Evolutionary conservation across 2,797 vertebrate genomes (phyloP).

Genomic region (Australoheros facetus): DNA sequence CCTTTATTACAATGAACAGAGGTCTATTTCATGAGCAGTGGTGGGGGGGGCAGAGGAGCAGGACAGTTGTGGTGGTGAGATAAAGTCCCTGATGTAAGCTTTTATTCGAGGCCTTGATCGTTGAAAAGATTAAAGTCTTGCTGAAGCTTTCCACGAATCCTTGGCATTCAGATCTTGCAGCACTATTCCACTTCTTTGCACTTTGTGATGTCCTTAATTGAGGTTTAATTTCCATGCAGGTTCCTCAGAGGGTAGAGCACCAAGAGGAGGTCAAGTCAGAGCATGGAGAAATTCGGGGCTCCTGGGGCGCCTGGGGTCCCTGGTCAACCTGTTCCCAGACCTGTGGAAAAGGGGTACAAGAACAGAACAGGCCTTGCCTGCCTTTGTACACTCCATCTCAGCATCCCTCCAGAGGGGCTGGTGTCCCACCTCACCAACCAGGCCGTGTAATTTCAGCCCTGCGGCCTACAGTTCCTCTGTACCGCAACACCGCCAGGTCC

Average conservation of each 20-base stretch:
- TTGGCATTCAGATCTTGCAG: slow-evolving; percentile 19
- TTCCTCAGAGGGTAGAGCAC: slow-evolving; percentile 83
- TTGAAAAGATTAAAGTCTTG: slow-evolving; percentile 41
- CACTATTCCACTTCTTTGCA: slow-evolving; percentile 2
- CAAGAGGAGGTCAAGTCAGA: slow-evolving; percentile 70
- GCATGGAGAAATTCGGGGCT: slow-evolving; percentile 71
- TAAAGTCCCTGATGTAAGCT: slow-evolving; percentile 59
- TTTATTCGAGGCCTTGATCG: slow-evolving; percentile 38
- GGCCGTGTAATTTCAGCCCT: slow-evolving; percentile 65
- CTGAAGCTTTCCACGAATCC: slow-evolving; percentile 34
- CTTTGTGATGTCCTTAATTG: slow-evolving; percentile 28
- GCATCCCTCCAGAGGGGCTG: slow-evolving; percentile 44
- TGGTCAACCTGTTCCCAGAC: slow-evolving; percentile 91
- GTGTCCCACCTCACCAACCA: slow-evolving; percentile 25
- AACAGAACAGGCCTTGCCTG: slow-evolving; percentile 89
- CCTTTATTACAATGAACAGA: slow-evolving; percentile 60
- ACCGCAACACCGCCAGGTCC: slow-evolving; percentile 61
- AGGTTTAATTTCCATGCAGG: slow-evolving; percentile 72
- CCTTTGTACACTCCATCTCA: slow-evolving; percentile 72
- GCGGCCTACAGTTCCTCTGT: slow-evolving; percentile 80
- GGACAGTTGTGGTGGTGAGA: slow-evolving; percentile 60
- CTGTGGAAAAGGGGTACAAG: slow-evolving; percentile 90
- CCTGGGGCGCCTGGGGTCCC: slow-evolving; percentile 91
- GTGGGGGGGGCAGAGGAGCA: slow-evolving; percentile 38
- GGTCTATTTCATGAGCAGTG: slow-evolving; percentile 54